Evolutionary conservation across 2,113 vertebrate species (phyloP), one percentile per base, ranked within the genome.

Genomic region (Etia nguti): DNA sequence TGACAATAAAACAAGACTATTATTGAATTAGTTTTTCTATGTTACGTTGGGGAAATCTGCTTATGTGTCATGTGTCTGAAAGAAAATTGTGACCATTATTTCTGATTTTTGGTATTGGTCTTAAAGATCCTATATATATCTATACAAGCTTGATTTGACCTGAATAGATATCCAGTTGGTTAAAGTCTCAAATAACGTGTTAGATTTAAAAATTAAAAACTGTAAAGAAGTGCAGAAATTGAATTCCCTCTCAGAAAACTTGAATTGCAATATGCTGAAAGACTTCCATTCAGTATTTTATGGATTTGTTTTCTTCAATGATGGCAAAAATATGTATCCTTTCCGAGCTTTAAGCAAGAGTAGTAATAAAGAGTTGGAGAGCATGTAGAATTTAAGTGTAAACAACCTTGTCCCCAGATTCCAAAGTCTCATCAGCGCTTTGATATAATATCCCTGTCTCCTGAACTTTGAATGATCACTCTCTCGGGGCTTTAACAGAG

Each of bases 391-490:
- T 73, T 31, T 8, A 87, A 10, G 24, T 57, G 36, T 43, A 29
- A 18, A 57, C 73, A 59, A 34, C 38, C 20, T 20, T 43, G 16
- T 89, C 59, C 41, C 73, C 26, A 41, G 79, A 86, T 86, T 87
- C 82, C 31, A 60, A 52, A 90, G 90, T 90, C 90, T 82, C 82
- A 89, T 92, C 89, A 84, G 88, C 75, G 55, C 87, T 86, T 88
- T 85, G 84, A 92, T 89, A 80, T 31, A 81, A 73, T 50, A 18
- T 82, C 80, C 75, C 83, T 87, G 90, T 92, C 86, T 65, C 73
- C 80, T 88, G 68, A 93, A 89, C 91, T 89, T 90, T 95, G 91
- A 95, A 89, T 81, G 93, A 95, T 94, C 24, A 84, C 52, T 92
- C 90, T 86, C 90, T 90, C 84, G 22, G 62, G 85, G 88, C 62